Evolutionary conservation across 2,888 invertebrate species (phyloP).

Genomic region (Girardia tigrina): DNA sequence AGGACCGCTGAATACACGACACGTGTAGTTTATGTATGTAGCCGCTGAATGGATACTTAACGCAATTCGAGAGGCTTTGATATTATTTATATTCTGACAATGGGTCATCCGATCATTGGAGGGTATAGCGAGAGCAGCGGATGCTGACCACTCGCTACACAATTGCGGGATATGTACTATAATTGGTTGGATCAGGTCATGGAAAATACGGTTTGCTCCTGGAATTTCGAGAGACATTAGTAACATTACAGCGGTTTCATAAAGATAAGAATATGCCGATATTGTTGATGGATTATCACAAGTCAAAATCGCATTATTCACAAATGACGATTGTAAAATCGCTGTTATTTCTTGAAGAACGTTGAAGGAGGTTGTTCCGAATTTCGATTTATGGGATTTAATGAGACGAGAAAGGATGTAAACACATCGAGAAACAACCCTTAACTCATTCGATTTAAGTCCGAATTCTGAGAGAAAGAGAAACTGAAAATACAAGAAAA

Average conservation of each 20-base stretch:
- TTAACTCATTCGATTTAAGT: background rate
- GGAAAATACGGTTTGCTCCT: background rate
- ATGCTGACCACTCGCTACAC: background rate
- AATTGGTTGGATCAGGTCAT: background rate
- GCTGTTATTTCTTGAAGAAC: background rate
- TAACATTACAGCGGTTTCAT: background rate
- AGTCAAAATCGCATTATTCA: background rate
- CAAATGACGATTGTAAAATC: constrained; percentile 12
- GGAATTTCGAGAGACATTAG: background rate
- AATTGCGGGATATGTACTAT: background rate
- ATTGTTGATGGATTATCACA: background rate
- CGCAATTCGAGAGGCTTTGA: background rate
- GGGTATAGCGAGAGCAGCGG: background rate
- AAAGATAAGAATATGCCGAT: background rate
- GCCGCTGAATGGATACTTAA: constrained; percentile 4
- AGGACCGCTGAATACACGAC: background rate
- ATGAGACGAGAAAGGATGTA: background rate
- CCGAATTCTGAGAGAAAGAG: background rate
- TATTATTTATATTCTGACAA: background rate
- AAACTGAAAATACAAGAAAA: background rate
- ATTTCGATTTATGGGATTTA: constrained; percentile 1
- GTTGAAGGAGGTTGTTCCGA: background rate
- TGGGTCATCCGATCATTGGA: constrained; percentile 4
- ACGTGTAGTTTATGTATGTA: background rate
- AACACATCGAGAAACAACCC: background rate